These are phyloP conservation scores for Rhagophthalmus giganteus DNA, from an alignment of 2,888 invertebrate genomes.

Conservation along the genomic window DNA sequence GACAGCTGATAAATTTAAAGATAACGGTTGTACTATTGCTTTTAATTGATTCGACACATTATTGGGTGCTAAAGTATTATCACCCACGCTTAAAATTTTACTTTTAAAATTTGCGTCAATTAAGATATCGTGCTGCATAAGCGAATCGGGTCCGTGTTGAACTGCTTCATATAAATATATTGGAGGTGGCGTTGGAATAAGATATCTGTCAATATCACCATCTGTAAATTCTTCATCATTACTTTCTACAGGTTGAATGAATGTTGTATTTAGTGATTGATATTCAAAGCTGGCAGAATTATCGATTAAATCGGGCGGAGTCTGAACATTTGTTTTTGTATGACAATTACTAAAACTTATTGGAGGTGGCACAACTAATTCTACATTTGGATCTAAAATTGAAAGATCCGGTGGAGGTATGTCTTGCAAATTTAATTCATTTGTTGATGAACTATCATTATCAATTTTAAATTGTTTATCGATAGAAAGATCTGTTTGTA, in stretches of 20 bases:
- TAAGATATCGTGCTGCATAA: no score
- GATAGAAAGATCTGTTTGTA: neutral
- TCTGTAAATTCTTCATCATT: neutral
- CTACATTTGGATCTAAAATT: neutral
- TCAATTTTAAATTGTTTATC: no score
- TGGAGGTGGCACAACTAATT: constrained; percentile 26
- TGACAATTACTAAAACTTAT: constrained; percentile 17
- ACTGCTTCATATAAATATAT: neutral
- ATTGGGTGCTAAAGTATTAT: no score
- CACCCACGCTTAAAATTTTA: no score
- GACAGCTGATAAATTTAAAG: no score
- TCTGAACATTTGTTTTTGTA: neutral
- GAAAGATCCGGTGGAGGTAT: constrained; percentile 18
- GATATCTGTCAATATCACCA: neutral
- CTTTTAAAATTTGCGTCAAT: no score
- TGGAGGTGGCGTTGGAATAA: neutral
- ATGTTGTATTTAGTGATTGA: neutral
- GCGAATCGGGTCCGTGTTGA: no score
- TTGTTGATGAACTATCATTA: neutral
- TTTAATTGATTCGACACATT: no score
- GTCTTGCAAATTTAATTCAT: constrained; percentile 14
- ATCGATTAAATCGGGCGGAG: neutral
- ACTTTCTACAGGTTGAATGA: neutral
- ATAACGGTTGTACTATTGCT: no score
- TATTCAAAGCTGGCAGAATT: neutral